These are phyloP conservation scores for Gonocerus acuteangulatus DNA, from an alignment of 2,888 invertebrate genomes.

Conservation along the genomic window DNA sequence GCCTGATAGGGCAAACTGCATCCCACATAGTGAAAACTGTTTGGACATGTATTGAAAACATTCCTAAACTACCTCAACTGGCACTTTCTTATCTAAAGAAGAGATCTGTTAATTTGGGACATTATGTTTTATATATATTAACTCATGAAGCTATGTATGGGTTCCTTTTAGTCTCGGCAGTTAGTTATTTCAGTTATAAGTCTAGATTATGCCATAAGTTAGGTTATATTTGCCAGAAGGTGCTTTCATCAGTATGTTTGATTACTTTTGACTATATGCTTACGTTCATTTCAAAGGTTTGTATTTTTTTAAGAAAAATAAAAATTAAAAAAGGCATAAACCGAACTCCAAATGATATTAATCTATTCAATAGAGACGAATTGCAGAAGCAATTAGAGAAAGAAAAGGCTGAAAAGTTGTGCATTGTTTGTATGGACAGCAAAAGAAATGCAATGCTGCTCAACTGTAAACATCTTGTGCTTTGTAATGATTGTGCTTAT, in stretches of 20 bases:
- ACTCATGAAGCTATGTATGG: conserved; percentile 4
- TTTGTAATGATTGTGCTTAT: conserved; percentile 26
- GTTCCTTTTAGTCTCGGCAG: neutral
- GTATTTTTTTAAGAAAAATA: too few species aligned
- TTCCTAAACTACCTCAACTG: neutral
- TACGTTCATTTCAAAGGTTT: neutral
- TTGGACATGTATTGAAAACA: neutral
- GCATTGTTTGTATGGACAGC: conserved; percentile 31
- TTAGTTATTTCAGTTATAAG: too few species aligned
- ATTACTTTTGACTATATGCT: neutral
- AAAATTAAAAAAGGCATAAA: neutral
- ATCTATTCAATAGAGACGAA: neutral
- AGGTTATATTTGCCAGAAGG: too few species aligned
- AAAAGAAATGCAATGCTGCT: conserved; percentile 29
- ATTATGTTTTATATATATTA: neutral
- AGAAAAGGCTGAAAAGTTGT: conserved; percentile 27
- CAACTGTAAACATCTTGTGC: conserved; percentile 27
- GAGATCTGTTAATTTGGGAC: neutral
- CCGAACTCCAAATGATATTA: neutral
- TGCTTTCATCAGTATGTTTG: too few species aligned
- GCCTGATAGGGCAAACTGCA: conserved; percentile 2
- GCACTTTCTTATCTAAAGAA: too few species aligned
- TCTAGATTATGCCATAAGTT: too few species aligned
- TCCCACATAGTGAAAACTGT: neutral
- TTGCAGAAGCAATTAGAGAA: conserved; percentile 24